phyloP scores from a whole-genome alignment of 2,797 vertebrate genomes.

The Cossypha niveicapilla region DNA sequence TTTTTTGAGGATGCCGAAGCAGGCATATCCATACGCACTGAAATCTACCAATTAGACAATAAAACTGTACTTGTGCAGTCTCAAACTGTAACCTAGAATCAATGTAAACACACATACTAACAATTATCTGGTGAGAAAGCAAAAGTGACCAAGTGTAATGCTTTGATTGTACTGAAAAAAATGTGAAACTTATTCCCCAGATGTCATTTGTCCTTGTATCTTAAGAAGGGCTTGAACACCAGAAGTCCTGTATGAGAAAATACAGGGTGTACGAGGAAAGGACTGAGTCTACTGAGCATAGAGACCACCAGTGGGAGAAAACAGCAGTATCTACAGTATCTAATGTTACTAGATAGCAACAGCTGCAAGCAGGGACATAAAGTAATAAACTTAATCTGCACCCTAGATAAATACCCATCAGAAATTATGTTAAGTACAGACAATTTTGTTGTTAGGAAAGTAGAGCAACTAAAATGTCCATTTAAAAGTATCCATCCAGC shows the following conservation, averaged over 20 bases:
- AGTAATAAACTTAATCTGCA: background rate
- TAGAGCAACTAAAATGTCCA: background rate
- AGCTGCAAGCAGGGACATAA: background rate
- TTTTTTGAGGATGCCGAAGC: background rate
- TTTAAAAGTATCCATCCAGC: background rate
- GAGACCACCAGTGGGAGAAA: background rate
- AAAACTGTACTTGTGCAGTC: background rate
- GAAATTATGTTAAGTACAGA: background rate
- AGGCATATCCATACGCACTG: background rate
- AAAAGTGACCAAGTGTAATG: background rate
- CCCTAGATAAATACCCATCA: background rate
- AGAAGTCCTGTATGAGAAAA: background rate
- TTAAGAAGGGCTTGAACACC: background rate
- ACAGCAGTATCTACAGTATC: background rate
- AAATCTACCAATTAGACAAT: background rate
- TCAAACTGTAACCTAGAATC: background rate
- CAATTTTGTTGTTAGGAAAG: background rate
- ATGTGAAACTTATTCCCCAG: background rate
- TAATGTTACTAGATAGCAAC: background rate
- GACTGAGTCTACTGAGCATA: background rate
- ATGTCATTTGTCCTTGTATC: background rate
- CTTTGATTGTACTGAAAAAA: background rate
- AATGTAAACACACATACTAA: background rate
- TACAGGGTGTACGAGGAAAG: background rate
- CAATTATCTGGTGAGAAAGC: background rate